Conservation (phyloP, 2,888 invertebrate species). For the Zygogramma bicolorata region DNA sequence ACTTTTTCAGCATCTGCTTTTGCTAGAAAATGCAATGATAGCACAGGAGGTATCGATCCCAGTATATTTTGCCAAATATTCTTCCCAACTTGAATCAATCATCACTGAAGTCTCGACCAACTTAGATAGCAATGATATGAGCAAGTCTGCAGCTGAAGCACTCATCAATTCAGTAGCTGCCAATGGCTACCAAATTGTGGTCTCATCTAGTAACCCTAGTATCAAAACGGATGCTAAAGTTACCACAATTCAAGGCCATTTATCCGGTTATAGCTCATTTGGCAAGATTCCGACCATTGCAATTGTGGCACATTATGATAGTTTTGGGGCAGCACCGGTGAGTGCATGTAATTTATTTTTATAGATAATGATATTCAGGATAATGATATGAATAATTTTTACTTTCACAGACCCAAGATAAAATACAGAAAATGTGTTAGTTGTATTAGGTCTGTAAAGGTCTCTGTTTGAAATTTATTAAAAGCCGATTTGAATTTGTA, state of each 20-base stretch:
- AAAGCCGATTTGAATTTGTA: constrained; percentile 61
- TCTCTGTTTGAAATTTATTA: background rate
- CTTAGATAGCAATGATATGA: constrained; percentile 76
- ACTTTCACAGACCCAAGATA: no score
- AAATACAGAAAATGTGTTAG: background rate
- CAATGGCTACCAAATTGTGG: constrained; percentile 94
- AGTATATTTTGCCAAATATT: constrained; percentile 88
- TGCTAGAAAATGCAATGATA: constrained; percentile 85
- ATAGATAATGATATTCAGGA: background rate
- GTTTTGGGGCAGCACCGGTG: constrained; percentile 91
- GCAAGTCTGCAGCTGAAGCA: constrained; percentile 85
- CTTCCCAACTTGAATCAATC: constrained; percentile 79
- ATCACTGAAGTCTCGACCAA: constrained; percentile 80
- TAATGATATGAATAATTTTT: no score
- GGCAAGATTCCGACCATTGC: constrained; percentile 83
- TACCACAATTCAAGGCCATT: constrained; percentile 87
- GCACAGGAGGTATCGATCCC: constrained; percentile 83
- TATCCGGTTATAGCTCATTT: constrained; percentile 79
- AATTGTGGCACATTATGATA: constrained; percentile 93
- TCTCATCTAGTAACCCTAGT: constrained; percentile 79
- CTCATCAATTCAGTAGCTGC: constrained; percentile 89
- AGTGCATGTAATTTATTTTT: constrained; percentile 61
- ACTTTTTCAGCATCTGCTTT: constrained; percentile 74
- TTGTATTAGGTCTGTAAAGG: background rate
- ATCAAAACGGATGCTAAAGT: constrained; percentile 84